Evolutionary conservation across 1,140 invertebrate species (phyloP).

Genomic region (Globodera rostochiensis): DNA sequence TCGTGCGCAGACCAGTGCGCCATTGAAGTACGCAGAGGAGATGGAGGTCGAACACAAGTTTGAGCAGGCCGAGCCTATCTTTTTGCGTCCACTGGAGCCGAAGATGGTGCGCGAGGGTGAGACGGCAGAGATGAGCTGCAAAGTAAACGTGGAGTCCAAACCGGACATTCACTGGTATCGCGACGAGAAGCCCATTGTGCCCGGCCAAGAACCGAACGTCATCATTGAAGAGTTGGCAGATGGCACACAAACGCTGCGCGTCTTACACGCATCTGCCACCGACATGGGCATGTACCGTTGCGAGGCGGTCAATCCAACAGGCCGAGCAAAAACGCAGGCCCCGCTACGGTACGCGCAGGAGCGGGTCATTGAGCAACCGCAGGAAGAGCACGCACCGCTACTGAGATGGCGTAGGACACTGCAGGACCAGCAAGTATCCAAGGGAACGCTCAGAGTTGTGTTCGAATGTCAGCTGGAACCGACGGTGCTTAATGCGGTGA

Average conservation of each 20-base stretch:
- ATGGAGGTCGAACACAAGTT: conserved; percentile 30
- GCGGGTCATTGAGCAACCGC: conserved; percentile 18
- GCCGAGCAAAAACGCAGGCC: conserved; percentile 41
- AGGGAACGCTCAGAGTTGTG: conserved; percentile 34
- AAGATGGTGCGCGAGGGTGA: conserved; percentile 55
- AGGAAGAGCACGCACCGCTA: conserved; percentile 39
- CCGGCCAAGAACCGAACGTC: conserved; percentile 42
- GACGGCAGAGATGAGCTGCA: conserved; percentile 52
- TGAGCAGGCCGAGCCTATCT: conserved; percentile 47
- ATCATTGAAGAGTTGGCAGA: conserved; percentile 48
- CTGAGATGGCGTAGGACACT: conserved; percentile 38
- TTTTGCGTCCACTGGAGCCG: conserved; percentile 55
- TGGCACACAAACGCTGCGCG: conserved; percentile 50
- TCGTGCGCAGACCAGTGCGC: conserved; percentile 42
- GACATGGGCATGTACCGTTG: conserved; percentile 52
- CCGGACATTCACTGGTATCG: conserved; percentile 63
- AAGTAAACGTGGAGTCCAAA: conserved; percentile 47
- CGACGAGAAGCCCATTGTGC: conserved; percentile 51
- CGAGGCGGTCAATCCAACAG: conserved; percentile 44
- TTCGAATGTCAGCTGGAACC: conserved; percentile 52
- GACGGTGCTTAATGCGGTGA: not conserved
- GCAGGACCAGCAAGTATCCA: conserved; percentile 28
- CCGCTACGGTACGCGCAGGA: conserved; percentile 49
- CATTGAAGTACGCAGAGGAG: conserved; percentile 50
- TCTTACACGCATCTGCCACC: conserved; percentile 37